phyloP scores from a whole-genome alignment of 2,113 vertebrate species.

The Chaetodon auriga region DNA sequence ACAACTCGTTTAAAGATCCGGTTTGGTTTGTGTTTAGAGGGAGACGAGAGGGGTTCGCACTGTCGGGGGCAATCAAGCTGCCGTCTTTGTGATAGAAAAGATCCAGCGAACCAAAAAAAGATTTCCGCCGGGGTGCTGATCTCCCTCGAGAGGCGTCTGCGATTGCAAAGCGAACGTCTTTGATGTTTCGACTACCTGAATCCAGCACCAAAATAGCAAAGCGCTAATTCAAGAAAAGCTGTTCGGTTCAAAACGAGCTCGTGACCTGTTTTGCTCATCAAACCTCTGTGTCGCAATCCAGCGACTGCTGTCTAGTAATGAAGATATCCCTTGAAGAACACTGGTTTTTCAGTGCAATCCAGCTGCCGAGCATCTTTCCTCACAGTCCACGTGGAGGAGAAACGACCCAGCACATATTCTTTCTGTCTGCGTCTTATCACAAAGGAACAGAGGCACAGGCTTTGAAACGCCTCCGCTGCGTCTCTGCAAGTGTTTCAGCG shows the following conservation, averaged over 20 bases:
- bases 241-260: conserved; percentile 20
- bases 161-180: neutral
- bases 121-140: conserved; percentile 1
- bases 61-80: conserved; percentile 26
- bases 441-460: neutral
- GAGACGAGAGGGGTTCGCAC: conserved; percentile 10
- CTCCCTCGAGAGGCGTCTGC: conserved; percentile 12
- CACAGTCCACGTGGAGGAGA: neutral
- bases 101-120: conserved; percentile 23
- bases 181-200: conserved; percentile 1
- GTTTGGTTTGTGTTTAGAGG: conserved; percentile 34
- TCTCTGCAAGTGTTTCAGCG: conserved; percentile 13
- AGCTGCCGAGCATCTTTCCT: neutral
- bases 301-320: neutral
- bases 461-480: neutral
- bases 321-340: neutral
- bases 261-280: conserved; percentile 29
- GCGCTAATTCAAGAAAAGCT: conserved; percentile 43
- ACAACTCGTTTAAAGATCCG: neutral
- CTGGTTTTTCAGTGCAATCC: neutral
- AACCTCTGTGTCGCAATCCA: neutral
- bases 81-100: conserved; percentile 19
- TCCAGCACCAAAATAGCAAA: conserved; percentile 32
- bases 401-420: conserved; percentile 4
- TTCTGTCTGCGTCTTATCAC: conserved; percentile 2